Conservation (phyloP, 2,888 invertebrate species). For the Portevinia maculata region DNA sequence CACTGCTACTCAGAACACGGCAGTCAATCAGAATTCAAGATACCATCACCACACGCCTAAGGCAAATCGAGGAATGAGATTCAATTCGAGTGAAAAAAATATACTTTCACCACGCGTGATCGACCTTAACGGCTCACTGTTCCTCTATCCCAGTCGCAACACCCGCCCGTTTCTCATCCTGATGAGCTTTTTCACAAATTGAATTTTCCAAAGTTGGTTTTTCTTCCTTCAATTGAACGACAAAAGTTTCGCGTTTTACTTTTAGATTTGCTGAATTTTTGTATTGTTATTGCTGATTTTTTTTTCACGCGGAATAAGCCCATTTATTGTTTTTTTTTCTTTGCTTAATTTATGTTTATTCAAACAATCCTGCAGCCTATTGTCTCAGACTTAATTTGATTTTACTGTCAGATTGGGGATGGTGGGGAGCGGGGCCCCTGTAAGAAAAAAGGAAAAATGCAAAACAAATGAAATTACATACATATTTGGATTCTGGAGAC, state of each 20-base stretch:
- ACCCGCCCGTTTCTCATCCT: slow-evolving; percentile 15
- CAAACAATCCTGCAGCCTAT: slow-evolving; percentile 69
- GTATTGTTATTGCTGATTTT: slow-evolving; percentile 49
- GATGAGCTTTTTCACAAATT: slow-evolving; percentile 60
- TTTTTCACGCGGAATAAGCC: slow-evolving; percentile 43
- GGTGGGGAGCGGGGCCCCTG: not conserved
- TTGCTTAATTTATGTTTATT: slow-evolving; percentile 54
- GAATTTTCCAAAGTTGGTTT: slow-evolving; percentile 58
- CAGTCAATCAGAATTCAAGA: slow-evolving; percentile 67
- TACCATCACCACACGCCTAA: slow-evolving; percentile 36
- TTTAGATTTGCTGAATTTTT: slow-evolving; percentile 39
- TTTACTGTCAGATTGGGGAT: slow-evolving; percentile 53
- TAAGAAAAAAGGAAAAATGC: slow-evolving; percentile 20
- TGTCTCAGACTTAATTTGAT: slow-evolving; percentile 73
- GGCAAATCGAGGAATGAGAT: slow-evolving; percentile 41
- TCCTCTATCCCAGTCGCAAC: not conserved
- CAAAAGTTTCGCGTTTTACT: slow-evolving; percentile 10
- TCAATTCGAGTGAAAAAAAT: slow-evolving; percentile 45
- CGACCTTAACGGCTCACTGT: not conserved
- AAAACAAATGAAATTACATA: slow-evolving; percentile 48
- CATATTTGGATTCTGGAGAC: slow-evolving; percentile 10
- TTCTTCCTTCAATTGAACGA: slow-evolving; percentile 13
- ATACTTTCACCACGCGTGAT: slow-evolving; percentile 35
- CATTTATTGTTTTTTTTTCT: slow-evolving; percentile 43
- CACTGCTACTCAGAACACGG: slow-evolving; percentile 33